phyloP scores from a whole-genome alignment of 2,113 vertebrate species.

The Balaeniceps rex region DNA sequence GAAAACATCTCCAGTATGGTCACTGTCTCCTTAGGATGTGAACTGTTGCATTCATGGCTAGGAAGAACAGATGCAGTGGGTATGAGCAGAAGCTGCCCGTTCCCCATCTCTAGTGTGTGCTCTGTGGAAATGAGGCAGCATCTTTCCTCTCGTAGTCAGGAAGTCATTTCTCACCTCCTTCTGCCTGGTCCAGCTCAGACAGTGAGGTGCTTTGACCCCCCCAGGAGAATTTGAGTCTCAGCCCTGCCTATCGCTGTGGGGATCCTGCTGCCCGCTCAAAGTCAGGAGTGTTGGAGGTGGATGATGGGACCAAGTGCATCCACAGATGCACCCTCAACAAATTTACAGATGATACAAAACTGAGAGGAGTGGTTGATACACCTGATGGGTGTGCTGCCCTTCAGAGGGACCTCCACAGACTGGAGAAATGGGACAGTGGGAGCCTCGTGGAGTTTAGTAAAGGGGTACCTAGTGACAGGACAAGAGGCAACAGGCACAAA shows the following conservation, averaged over 20 bases:
- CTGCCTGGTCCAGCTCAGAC: not conserved
- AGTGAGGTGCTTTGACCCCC: not conserved
- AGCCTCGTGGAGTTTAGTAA: not conserved
- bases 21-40: not conserved
- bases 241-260: not conserved
- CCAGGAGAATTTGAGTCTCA: not conserved
- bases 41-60: fast-evolving
- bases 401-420: not conserved
- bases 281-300: not conserved
- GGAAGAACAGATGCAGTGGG: not conserved
- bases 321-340: not conserved
- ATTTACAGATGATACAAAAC: not conserved
- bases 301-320: not conserved
- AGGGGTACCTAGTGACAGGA: not conserved
- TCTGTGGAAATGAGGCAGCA: not conserved
- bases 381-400: not conserved
- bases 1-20: not conserved
- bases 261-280: not conserved
- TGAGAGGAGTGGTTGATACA: not conserved
- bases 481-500: not conserved
- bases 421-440: not conserved
- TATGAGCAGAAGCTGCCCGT: not conserved
- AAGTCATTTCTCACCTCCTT: not conserved
- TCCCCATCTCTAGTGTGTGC: not conserved
- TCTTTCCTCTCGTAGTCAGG: not conserved